Evolutionary conservation across 2,888 invertebrate genomes (phyloP), one percentile per base, ranked within the genome.

Genomic region (Acanthoscelides obtectus): DNA sequence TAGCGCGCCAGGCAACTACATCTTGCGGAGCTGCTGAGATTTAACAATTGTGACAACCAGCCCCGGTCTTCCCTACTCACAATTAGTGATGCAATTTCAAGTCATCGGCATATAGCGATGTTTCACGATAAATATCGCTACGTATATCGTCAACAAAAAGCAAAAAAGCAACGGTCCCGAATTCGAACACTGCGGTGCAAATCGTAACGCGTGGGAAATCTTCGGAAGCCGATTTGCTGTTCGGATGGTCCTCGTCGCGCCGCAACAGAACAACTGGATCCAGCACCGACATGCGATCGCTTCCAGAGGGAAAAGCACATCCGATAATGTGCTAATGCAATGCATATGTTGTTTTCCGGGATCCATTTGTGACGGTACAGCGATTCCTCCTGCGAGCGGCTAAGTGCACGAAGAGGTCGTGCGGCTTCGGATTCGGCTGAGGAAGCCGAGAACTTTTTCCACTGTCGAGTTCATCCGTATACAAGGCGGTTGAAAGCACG

Each of bases 261-360:
- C 68, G 27, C 27, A 63, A 68, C 20, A n/a, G 45, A 68, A 19
- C 68, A 21, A 73, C 72, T 71, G 45, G 45, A 45, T 45, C 45
- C 45, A 12, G 17, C 45, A 45, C 74, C 68, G 70, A 45, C 45
- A 45, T 17, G 45, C 45, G 45, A 45, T 45, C 45, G 45, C 45
- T 74, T 69, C 66, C 20, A n/a, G n/a, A n/a, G n/a, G n/a, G n/a
- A n/a, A n/a, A n/a, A n/a, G n/a, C n/a, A 72, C 70, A 73, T 74
- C 74, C 74, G 75, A 76, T 73, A 79, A 78, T 77, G 76, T 76
- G 73, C 80, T 83, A 83, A 84, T 84, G 83, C 82, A 82, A 83
- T 81, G 83, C 83, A 84, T 83, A 82, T 84, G 84, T 83, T 83
- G 82, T 82, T 83, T 82, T 83, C 84, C 83, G 81, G 82, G 80